Conservation (phyloP, 1,140 invertebrate genomes). For the Penaeus japonicus region DNA sequence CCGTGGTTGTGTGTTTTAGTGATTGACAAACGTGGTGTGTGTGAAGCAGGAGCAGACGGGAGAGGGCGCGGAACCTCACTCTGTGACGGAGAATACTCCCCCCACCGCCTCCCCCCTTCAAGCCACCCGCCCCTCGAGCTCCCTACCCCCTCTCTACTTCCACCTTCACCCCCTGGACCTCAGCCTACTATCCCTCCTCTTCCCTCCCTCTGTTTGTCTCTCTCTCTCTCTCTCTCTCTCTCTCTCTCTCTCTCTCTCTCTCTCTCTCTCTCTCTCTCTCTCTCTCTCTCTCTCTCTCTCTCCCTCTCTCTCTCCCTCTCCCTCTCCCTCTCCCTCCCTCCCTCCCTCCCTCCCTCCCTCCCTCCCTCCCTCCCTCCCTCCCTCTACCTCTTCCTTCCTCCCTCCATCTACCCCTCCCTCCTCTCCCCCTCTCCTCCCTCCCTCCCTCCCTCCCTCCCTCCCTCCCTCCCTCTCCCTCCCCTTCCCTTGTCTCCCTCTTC, state of each 20-base stretch:
- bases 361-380: too few species aligned
- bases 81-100: not conserved
- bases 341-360: not conserved
- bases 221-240: not conserved
- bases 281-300: not conserved
- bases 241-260: not conserved
- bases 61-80: not conserved
- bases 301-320: not conserved
- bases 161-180: not conserved
- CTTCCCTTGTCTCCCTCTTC: not conserved
- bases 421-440: not conserved
- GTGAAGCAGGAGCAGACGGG: not conserved
- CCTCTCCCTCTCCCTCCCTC: not conserved
- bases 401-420: not conserved
- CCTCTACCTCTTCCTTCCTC: not conserved
- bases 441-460: not conserved
- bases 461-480: not conserved
- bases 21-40: not conserved
- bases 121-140: not conserved
- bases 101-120: not conserved
- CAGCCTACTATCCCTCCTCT: not conserved
- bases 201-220: not conserved
- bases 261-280: not conserved
- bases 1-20: too few species aligned
- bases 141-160: not conserved